Evolutionary conservation across 1,140 invertebrate species (phyloP), one percentile per base, ranked within the genome.

Genomic region (Agrilus planipennis): DNA sequence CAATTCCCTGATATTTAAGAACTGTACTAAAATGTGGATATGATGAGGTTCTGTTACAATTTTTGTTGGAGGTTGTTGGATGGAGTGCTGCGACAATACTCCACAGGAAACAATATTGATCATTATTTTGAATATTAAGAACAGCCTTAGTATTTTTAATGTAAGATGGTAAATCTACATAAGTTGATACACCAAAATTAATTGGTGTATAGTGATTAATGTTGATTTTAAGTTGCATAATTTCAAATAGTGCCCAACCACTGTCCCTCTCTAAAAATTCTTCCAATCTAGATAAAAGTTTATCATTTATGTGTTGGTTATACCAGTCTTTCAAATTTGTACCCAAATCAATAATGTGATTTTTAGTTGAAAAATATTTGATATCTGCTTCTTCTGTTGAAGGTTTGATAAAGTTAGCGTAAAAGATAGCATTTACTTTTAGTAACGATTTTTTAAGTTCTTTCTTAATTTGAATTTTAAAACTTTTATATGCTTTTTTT

Each of bases 251-350:
- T 2, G 53, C 32, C 60, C 55, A 65, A 14, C 60, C 61, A 37
- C 41, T 47, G 38, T 60, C 55, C 31, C 44, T 36, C 34, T 58
- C 54, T 36, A 55, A 36, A 43, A 62, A 57, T 37, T 59, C 53
- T 32, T 51, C 47, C 22, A 55, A 39, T 38, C 53, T 38, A 0
- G 2, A 11, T 40, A 42, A 32, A 20, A 50, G 23, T 35, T 4
- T 15, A 32, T 40, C 34, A 7, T 9, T 1, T 15, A 50, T 23
- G 25, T 47, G 16, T 27, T 39, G 4, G 1, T 16, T 6, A 41
- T 31, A 47, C 41, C 48, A 50, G 11, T 41, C 15, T 14, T 11
- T 31, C 19, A 50, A 28, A 16, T 50, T 39, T 20, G 42, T 47
- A 11, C 18, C 18, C 7, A 4, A 14, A 29, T 47, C 36, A 34